Conservation (phyloP, 2,797 vertebrate genomes). For the Neostethus bicornis region DNA sequence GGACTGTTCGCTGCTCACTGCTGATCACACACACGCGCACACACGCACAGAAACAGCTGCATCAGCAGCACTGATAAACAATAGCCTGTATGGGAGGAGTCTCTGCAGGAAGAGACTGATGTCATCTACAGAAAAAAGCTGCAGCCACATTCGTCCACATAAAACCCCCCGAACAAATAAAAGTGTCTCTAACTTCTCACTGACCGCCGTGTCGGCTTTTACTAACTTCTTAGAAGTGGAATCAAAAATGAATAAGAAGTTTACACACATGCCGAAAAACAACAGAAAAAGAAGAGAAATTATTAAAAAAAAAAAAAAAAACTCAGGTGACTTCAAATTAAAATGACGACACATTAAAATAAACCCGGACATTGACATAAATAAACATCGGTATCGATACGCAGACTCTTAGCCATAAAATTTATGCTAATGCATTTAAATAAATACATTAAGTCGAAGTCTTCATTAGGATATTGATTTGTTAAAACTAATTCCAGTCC, state of each 20-base stretch:
- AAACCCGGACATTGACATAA: background rate
- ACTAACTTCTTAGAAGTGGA: background rate
- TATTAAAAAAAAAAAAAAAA: background rate
- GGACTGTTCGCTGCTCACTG: conserved; percentile 67
- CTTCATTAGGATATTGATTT: too few relatives aligned
- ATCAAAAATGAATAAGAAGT: conserved; percentile 5
- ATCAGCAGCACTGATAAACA: conserved; percentile 72
- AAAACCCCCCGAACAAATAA: conserved; percentile 5
- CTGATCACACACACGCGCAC: conserved; percentile 42
- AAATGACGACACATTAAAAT: background rate
- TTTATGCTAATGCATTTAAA: too few relatives aligned
- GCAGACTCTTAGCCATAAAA: too few relatives aligned
- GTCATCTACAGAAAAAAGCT: conserved; percentile 47
- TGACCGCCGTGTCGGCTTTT: background rate
- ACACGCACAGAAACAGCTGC: conserved; percentile 61
- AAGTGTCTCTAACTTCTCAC: background rate
- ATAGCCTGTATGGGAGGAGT: conserved; percentile 63
- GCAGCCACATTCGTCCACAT: conserved; percentile 37
- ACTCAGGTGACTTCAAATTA: background rate
- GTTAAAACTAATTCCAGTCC: too few relatives aligned
- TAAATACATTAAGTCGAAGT: too few relatives aligned
- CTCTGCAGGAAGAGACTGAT: conserved; percentile 54
- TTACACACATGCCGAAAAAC: background rate
- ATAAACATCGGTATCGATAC: too few relatives aligned
- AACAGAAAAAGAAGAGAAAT: background rate